Percentiles rank a stretch among this genome's conserved stretches.
phyloP scores from a whole-genome alignment of 2,797 vertebrate species.

The Pipistrellus kuhlii region DNA sequence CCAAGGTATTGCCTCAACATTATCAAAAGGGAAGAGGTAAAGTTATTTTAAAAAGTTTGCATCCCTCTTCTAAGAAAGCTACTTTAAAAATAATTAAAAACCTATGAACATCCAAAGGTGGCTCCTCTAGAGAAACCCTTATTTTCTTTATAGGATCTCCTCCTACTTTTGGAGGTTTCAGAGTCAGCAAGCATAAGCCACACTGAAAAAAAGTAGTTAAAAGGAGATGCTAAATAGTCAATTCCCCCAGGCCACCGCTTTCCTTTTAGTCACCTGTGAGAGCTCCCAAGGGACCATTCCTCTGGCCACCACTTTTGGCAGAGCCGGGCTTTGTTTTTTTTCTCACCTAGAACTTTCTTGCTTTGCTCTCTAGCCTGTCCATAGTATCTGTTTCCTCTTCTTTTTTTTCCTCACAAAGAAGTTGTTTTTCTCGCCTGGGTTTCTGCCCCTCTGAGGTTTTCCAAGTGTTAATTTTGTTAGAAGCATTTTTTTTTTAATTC shows the following conservation, averaged over 20 bases:
- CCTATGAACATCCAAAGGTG: neutral
- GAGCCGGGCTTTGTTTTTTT: conserved; percentile 52
- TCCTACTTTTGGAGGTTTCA: conserved; percentile 58
- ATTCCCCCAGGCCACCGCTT: conserved; percentile 54
- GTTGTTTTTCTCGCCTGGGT: conserved; percentile 61
- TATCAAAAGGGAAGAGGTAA: conserved; percentile 81
- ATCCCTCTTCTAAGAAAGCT: conserved; percentile 45
- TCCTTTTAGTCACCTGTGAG: conserved; percentile 61
- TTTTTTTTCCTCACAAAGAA: conserved; percentile 52
- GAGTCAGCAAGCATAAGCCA: conserved; percentile 47
- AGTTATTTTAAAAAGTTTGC: conserved; percentile 9
- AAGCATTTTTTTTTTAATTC: conserved; percentile 5
- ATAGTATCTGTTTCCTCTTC: conserved; percentile 24
- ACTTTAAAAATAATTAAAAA: conserved; percentile 56
- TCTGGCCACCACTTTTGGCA: conserved; percentile 57
- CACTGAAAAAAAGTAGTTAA: conserved; percentile 41
- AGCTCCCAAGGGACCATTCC: neutral
- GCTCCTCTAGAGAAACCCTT: neutral
- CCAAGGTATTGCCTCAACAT: conserved; percentile 84
- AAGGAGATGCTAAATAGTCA: conserved; percentile 63
- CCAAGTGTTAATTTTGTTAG: conserved; percentile 68
- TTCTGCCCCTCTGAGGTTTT: conserved; percentile 69
- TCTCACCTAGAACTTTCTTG: conserved; percentile 64
- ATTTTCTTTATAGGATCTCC: conserved; percentile 54
- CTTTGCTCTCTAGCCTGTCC: conserved; percentile 53